A percentile compares a stretch with the other conserved stretches of the same genome.
Conservation (phyloP, 2,113 vertebrate genomes). For the Rhombomys opimus region DNA sequence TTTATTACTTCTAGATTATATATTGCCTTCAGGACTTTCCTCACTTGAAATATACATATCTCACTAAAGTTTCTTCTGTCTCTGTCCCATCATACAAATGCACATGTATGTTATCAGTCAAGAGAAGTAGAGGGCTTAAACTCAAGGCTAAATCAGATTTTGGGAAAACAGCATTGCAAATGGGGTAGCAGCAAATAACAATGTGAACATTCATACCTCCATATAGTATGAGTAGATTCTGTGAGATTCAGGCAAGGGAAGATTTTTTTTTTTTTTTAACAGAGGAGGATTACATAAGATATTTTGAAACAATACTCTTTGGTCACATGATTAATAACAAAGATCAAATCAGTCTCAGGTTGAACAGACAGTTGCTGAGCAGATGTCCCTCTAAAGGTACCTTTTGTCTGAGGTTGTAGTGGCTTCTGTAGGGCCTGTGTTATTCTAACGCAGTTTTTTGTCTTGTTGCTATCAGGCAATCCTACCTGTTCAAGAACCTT, state of each 20-base stretch:
- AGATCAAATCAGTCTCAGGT: too few relatives aligned
- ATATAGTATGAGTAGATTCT: neutral
- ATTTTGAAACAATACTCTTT: neutral
- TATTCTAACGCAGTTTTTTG: neutral
- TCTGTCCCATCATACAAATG: neutral
- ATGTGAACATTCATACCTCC: neutral
- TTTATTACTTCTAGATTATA: neutral
- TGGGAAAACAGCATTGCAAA: neutral
- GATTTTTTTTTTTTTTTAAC: neutral
- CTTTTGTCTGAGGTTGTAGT: too few relatives aligned
- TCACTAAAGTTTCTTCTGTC: neutral
- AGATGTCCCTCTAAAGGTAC: neutral
- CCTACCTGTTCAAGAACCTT: neutral
- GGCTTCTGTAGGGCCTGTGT: too few relatives aligned
- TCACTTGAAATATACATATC: neutral
- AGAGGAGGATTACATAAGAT: neutral
- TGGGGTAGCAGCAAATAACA: neutral
- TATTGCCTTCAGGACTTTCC: neutral
- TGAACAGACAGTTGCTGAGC: neutral
- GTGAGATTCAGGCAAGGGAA: neutral
- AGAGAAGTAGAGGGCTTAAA: neutral
- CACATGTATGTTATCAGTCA: neutral
- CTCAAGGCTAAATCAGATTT: neutral
- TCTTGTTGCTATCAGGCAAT: neutral
- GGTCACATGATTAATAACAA: neutral